These are phyloP conservation scores for Mesodorylaimus sp. DNA, from an alignment of 2,888 invertebrate genomes.

Conservation along the genomic window DNA sequence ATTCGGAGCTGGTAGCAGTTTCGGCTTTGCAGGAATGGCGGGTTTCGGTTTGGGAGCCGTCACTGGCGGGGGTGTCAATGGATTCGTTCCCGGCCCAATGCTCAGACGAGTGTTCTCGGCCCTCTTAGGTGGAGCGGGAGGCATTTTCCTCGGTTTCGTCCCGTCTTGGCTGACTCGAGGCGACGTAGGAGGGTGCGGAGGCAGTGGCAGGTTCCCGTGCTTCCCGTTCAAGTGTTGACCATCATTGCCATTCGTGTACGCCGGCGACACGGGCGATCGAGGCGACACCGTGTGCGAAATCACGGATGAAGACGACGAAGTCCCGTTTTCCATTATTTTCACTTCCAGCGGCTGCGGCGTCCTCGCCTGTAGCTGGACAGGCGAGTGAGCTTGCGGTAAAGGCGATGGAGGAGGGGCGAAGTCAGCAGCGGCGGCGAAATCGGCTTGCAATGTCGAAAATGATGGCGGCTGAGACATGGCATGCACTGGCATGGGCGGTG, in stretches of 20 bases:
- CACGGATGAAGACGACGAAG: not conserved
- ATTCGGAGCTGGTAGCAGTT: not conserved
- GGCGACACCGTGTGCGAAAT: not conserved
- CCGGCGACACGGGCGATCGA: no score
- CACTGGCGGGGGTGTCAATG: not conserved
- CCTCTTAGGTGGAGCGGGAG: constrained; percentile 26
- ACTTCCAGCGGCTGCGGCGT: no score
- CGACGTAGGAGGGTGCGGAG: not conserved
- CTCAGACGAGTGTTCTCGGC: constrained; percentile 19
- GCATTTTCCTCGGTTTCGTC: not conserved
- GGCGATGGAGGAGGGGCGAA: no score
- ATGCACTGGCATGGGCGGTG: constrained; percentile 16
- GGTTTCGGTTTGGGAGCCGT: constrained; percentile 5
- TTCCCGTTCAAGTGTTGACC: not conserved
- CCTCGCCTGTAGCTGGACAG: no score
- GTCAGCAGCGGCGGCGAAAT: no score
- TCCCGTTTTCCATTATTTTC: no score
- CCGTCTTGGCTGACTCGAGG: not conserved
- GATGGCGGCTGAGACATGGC: not conserved
- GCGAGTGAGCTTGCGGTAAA: not conserved
- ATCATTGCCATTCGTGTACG: not conserved
- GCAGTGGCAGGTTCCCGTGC: not conserved
- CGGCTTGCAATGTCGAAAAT: no score
- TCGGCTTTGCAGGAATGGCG: constrained; percentile 1
- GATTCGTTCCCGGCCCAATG: not conserved